Evolutionary conservation across 2,888 invertebrate genomes (phyloP).

Genomic region (Rhamphomyia laevipes): DNA sequence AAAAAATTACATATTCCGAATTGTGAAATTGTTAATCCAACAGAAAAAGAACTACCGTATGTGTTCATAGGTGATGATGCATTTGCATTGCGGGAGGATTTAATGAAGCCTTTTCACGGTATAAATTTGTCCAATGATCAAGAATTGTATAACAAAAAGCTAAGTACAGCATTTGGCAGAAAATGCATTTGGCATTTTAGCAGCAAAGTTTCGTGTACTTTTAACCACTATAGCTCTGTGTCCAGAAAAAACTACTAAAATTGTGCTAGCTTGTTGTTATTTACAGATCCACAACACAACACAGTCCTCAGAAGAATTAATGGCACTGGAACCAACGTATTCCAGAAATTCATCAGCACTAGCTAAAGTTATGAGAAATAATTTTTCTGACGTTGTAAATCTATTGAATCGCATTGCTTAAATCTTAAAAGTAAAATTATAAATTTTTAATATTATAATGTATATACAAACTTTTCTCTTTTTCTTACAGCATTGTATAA

Average conservation of each 20-base stretch:
- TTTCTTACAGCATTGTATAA: too few species aligned
- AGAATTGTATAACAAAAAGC: background rate
- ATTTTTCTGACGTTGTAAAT: too few species aligned
- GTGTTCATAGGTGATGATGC: conserved; percentile 8
- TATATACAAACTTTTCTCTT: too few species aligned
- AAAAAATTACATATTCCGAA: conserved; percentile 4
- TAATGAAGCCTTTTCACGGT: conserved; percentile 4
- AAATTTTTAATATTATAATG: too few species aligned
- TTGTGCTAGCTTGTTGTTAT: background rate
- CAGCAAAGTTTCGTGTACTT: background rate
- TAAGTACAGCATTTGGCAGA: background rate
- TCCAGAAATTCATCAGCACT: too few species aligned
- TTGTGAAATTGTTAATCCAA: background rate
- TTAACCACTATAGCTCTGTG: background rate
- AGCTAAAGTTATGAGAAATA: too few species aligned
- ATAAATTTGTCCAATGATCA: background rate
- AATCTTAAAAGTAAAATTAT: too few species aligned
- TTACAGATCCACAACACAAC: background rate
- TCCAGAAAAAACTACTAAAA: background rate
- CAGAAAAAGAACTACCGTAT: background rate
- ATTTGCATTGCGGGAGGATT: conserved; percentile 2
- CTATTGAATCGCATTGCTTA: too few species aligned
- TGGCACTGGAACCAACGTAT: too few species aligned
- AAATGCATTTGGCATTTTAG: background rate
- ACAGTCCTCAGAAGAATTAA: too few species aligned